Percentiles rank a stretch among this genome's conserved stretches.
Evolutionary conservation across 1,140 invertebrate genomes (phyloP).

Genomic region (Cydia splendana): DNA sequence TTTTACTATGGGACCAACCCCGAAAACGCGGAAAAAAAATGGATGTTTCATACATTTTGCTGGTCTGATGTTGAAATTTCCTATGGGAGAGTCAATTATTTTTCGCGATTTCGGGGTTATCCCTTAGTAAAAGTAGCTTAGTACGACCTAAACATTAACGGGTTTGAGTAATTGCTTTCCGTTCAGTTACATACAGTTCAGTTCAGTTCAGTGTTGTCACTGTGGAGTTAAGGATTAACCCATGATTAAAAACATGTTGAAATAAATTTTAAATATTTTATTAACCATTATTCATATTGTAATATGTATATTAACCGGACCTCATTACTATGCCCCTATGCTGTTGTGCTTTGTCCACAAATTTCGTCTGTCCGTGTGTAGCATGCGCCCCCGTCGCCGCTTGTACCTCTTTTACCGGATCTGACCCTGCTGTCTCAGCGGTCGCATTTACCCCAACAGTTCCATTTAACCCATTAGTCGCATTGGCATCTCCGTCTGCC

Average conservation of each 20-base stretch:
- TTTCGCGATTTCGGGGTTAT: too few species aligned
- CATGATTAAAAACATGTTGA: neutral
- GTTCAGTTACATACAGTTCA: too few species aligned
- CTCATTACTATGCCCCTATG: constrained; percentile 20
- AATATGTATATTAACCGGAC: neutral
- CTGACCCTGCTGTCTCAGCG: neutral
- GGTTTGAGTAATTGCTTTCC: too few species aligned
- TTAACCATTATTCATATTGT: neutral
- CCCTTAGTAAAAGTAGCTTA: too few species aligned
- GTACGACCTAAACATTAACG: too few species aligned
- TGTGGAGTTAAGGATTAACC: neutral
- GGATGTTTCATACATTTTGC: too few species aligned
- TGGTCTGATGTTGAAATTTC: too few species aligned
- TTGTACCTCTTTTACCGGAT: neutral
- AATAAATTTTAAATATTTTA: neutral
- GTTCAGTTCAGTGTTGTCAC: too few species aligned
- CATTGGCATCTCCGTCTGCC: neutral
- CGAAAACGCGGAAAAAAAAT: too few species aligned
- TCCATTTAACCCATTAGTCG: neutral
- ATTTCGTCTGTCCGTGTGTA: neutral
- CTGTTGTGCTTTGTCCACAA: constrained; percentile 42
- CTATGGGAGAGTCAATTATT: too few species aligned
- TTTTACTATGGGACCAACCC: too few species aligned
- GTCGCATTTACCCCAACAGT: neutral
- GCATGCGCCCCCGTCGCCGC: neutral